A percentile compares a stretch with the other conserved stretches of the same genome.
These are phyloP conservation scores for Ligdia adustata DNA, from an alignment of 2,888 invertebrate genomes.

Conservation along the genomic window DNA sequence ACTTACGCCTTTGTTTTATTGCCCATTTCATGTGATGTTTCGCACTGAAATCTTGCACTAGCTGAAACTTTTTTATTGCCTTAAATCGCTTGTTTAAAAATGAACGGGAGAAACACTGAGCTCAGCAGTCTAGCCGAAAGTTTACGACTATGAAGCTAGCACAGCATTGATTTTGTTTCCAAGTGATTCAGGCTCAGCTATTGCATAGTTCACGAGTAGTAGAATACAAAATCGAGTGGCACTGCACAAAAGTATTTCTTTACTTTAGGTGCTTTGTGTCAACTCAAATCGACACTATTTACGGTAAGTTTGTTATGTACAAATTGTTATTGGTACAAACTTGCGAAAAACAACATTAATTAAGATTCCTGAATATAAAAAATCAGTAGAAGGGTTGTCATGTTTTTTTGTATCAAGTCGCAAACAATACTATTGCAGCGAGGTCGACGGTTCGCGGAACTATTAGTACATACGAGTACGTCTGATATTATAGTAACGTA, in stretches of 20 bases:
- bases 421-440: no score
- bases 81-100: slow-evolving; percentile 71
- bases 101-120: slow-evolving; percentile 60
- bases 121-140: slow-evolving; percentile 58
- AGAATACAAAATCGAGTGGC: slow-evolving; percentile 52
- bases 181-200: slow-evolving; percentile 57
- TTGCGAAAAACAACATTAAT: no score
- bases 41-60: slow-evolving; percentile 15
- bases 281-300: no score
- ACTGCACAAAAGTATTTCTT: slow-evolving; percentile 6
- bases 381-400: no score
- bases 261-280: no score
- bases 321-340: no score
- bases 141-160: slow-evolving; percentile 66
- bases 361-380: no score
- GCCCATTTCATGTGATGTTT: slow-evolving; percentile 25
- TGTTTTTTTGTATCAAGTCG: no score
- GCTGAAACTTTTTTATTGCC: slow-evolving; percentile 40
- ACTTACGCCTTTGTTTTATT: slow-evolving; percentile 21
- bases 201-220: slow-evolving; percentile 64
- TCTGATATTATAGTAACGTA: no score
- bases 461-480: no score
- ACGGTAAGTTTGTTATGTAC: no score
- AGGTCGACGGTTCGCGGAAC: no score
- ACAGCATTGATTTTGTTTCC: slow-evolving; percentile 66